A percentile compares a stretch with the other conserved stretches of the same genome.
Conservation (phyloP, 2,888 invertebrate genomes). For the Scaptomyza tumidula region DNA sequence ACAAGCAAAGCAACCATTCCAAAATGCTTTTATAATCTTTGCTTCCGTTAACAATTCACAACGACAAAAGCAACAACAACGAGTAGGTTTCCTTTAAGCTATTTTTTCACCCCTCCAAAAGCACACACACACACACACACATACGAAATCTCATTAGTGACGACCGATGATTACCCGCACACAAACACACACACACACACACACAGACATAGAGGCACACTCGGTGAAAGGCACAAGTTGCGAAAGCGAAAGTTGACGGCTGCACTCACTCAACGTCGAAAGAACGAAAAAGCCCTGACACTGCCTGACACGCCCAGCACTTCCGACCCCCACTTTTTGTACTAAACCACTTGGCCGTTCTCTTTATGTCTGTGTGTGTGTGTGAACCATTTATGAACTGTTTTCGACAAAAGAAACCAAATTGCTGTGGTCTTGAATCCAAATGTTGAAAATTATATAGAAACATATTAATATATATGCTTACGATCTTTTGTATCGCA, state of each 20-base stretch:
- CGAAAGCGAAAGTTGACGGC: slow-evolving; percentile 63
- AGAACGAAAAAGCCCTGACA: slow-evolving; percentile 49
- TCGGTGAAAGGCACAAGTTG: slow-evolving; percentile 48
- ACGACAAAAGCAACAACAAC: slow-evolving; percentile 14
- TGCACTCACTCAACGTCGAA: slow-evolving; percentile 61
- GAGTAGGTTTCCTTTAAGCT: slow-evolving; percentile 28
- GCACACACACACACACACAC: slow-evolving; percentile 21
- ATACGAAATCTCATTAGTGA: slow-evolving; percentile 63
- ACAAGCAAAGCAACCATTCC: slow-evolving; percentile 50
- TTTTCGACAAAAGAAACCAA: slow-evolving; percentile 21
- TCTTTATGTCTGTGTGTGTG: slow-evolving; percentile 11
- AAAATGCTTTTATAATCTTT: slow-evolving; percentile 74
- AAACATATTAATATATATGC: background rate
- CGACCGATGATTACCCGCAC: slow-evolving; percentile 53
- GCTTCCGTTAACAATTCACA: slow-evolving; percentile 64
- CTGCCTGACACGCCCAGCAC: slow-evolving; percentile 52
- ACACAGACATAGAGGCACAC: slow-evolving; percentile 8
- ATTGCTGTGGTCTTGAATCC: slow-evolving; percentile 19
- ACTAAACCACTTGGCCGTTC: slow-evolving; percentile 30
- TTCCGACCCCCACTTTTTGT: background rate
- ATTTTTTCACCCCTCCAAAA: slow-evolving; percentile 18
- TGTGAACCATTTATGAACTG: slow-evolving; percentile 40
- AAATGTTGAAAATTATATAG: slow-evolving; percentile 5
- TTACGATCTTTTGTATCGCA: too few relatives aligned
- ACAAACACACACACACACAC: slow-evolving; percentile 17